Base-by-base conservation (phyloP, 37 sponge, comb jelly and placozoan genomes). In the Trichoplax adhaerens region DNA sequence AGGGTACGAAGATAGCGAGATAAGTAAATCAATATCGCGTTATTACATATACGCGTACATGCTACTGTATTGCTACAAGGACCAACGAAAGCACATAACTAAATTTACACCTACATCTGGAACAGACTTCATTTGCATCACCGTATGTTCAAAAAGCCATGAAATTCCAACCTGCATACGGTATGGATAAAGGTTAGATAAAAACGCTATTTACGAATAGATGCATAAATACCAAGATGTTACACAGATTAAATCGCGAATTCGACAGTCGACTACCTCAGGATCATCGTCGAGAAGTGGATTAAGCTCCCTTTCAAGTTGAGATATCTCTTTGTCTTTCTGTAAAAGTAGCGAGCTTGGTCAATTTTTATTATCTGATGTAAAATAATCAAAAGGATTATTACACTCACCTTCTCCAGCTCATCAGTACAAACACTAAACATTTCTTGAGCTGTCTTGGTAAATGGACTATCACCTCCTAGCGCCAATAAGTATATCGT, bases 211-310 rank as follows among this genome's bases (percentile, higher is more conserved):
- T 29, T 29, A 29, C 29, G 29, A 29, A 29, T 29, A 29, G 29
- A 29, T 29, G 29, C 29, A 29, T 29, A 29, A 29, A 29, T 29
- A 29, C 29, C 29, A 29, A 29, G 29, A 29, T 29, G 29, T 29
- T 29, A 29, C 29, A 29, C 29, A 29, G 29, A 29, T 29, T 29
- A 29, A 29, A 29, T 29, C 29, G 29, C 29, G 29, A 29, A 29
- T 29, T 29, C 29, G 29, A 29, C 29, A 29, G 29, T 29, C 29
- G 29, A 29, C 53, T 78, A 79, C 65, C 53, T 71, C 70, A 12
- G 87, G 74, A 61, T 90, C 75, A 58, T 90, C 84, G 50, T 80
- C 91, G 67, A 85, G 79, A 1, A 66, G 68, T 60, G 87, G 87
- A 57, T 83, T 83, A 60, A 90, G 83, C 58, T 90, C 84, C 29